A percentile compares a stretch with the other conserved stretches of the same genome.
Evolutionary conservation across 2,797 vertebrate species (phyloP).

Genomic region (Acomys russatus): DNA sequence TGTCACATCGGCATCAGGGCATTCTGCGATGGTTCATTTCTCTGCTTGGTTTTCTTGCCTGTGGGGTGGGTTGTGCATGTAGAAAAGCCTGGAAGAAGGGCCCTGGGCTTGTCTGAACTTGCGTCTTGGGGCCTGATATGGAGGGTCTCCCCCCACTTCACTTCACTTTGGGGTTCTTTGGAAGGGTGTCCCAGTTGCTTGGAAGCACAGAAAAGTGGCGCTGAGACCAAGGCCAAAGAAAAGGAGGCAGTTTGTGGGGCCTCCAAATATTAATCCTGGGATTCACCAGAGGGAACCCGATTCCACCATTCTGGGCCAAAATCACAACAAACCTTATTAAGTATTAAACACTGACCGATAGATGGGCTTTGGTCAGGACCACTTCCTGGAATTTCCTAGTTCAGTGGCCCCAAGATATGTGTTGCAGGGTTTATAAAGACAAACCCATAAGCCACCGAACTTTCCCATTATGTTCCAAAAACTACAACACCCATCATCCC

Average conservation of each 20-base stretch:
- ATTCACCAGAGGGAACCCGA: neutral
- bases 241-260: neutral
- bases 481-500: neutral
- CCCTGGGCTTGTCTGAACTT: too few species aligned
- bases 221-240: neutral
- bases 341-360: neutral
- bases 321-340: neutral
- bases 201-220: neutral
- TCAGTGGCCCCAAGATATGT: neutral
- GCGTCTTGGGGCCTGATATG: too few species aligned
- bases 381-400: neutral
- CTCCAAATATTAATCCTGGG: neutral
- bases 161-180: neutral
- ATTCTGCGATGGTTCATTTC: neutral
- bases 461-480: neutral
- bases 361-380: neutral
- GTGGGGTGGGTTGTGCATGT: neutral
- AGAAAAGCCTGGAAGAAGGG: too few species aligned
- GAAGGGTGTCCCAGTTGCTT: neutral
- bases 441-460: neutral
- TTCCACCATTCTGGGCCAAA: neutral
- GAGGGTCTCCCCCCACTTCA: too few species aligned
- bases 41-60: neutral
- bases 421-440: neutral
- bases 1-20: rapidly evolving